Evolutionary conservation across 2,797 vertebrate species (phyloP).

Genomic region (Characodon lateralis): DNA sequence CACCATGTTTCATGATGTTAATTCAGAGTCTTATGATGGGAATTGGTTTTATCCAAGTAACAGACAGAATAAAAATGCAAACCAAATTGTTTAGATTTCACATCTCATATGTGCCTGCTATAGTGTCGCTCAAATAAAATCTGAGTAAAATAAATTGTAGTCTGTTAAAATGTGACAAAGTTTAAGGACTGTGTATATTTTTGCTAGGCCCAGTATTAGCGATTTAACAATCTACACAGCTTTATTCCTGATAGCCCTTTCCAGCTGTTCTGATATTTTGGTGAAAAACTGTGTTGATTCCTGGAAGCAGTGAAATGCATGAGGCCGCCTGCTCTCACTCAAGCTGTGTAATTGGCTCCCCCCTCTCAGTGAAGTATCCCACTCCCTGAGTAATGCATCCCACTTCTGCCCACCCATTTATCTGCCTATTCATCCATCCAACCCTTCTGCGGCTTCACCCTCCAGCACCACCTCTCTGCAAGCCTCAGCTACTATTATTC

Average conservation of each 20-base stretch:
- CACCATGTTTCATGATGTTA: not conserved
- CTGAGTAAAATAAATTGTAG: not conserved
- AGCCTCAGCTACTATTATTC: conserved; percentile 25
- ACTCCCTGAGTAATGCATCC: conserved; percentile 27
- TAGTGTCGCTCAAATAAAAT: not conserved
- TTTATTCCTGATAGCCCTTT: not conserved
- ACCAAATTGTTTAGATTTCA: no score
- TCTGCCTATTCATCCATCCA: conserved; percentile 18
- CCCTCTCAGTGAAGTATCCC: conserved; percentile 37
- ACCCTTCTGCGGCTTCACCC: not conserved
- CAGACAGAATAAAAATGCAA: no score
- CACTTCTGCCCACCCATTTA: conserved; percentile 16
- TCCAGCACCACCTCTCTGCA: conserved; percentile 18
- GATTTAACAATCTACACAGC: not conserved
- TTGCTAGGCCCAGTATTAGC: no score
- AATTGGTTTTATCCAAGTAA: no score
- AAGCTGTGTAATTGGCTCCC: conserved; percentile 46
- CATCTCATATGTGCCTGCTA: no score
- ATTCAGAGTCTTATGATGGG: not conserved
- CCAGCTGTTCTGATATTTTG: conserved; percentile 42
- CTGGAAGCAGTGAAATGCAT: conserved; percentile 31
- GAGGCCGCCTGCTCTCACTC: conserved; percentile 26
- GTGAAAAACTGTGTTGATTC: conserved; percentile 32
- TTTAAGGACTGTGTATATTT: not conserved
- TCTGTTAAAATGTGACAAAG: not conserved